Evolutionary conservation across 2,888 invertebrate species (phyloP), one percentile per base, ranked within the genome.

Genomic region (Rhagium mordax): DNA sequence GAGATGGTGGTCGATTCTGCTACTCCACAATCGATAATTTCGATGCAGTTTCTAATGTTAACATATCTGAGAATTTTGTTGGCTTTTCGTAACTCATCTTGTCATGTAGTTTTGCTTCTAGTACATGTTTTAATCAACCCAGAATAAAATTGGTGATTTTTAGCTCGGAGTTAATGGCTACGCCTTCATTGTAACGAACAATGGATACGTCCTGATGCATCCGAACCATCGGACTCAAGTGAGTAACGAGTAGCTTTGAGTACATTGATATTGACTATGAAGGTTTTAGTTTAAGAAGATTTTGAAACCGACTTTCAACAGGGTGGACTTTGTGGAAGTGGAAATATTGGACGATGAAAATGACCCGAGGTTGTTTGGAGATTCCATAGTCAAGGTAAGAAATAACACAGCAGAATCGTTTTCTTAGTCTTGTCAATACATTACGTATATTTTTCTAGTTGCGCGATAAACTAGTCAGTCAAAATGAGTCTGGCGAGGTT

Each of bases 111-210:
- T n/a, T n/a, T n/a, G n/a, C n/a, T n/a, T n/a, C n/a, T n/a, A n/a
- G n/a, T n/a, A n/a, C n/a, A n/a, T n/a, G n/a, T n/a, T n/a, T n/a
- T n/a, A n/a, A n/a, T n/a, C n/a, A n/a, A n/a, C n/a, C n/a, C n/a
- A n/a, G n/a, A n/a, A n/a, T 16, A 49, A 48, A 3, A 20, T 16
- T 60, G 24, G 8, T 41, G 69, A 82, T 79, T 90, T 90, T 57
- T 87, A 98, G 97, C 91, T 98, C 80, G 98, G 98, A 68, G 97
- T 97, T 13, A 96, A 97, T 87, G 98, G 96, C 61, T 98, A 98
- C 87, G 96, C 97, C 33, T 98, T 98, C 88, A 95, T 98, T 84
- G 95, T 98, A 27, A 98, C 98, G 73, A 98, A 98, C 87, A 98
- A 99, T 87, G 98, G 98, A 79, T 98, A 97, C 88, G 93, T 98